Conservation (phyloP, 2,888 invertebrate species). For the Epistrophe grossulariae region DNA sequence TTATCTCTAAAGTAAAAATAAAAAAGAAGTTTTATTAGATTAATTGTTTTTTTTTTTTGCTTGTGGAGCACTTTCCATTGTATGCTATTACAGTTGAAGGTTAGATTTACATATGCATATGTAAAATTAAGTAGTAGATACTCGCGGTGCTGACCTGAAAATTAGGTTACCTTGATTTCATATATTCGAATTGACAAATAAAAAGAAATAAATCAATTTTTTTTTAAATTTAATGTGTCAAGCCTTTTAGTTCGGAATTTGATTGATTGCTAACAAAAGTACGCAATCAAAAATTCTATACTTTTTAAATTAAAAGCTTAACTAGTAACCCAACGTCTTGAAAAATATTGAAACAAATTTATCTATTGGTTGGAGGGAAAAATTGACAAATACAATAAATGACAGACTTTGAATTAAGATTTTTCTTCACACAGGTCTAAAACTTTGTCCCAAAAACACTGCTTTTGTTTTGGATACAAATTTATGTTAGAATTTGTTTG, state of each 20-base stretch:
- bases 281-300: too few relatives aligned
- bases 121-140: not conserved
- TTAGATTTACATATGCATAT: not conserved
- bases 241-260: not conserved
- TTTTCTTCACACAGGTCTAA: too few relatives aligned
- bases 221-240: not conserved
- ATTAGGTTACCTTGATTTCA: slow-evolving; percentile 9
- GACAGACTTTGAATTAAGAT: too few relatives aligned
- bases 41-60: not conserved
- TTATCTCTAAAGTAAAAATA: not conserved
- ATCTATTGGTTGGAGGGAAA: too few relatives aligned
- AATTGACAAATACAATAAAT: too few relatives aligned
- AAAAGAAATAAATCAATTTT: not conserved
- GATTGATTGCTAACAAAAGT: not conserved
- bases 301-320: too few relatives aligned
- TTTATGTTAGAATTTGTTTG: too few relatives aligned
- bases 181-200: not conserved
- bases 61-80: slow-evolving; percentile 14
- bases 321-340: too few relatives aligned
- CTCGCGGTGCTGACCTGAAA: not conserved
- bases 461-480: too few relatives aligned
- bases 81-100: slow-evolving; percentile 1
- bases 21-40: not conserved
- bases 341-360: too few relatives aligned
- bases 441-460: too few relatives aligned